Evolutionary conservation across 2,888 invertebrate genomes (phyloP).

Genomic region (Schizotus pectinicornis): DNA sequence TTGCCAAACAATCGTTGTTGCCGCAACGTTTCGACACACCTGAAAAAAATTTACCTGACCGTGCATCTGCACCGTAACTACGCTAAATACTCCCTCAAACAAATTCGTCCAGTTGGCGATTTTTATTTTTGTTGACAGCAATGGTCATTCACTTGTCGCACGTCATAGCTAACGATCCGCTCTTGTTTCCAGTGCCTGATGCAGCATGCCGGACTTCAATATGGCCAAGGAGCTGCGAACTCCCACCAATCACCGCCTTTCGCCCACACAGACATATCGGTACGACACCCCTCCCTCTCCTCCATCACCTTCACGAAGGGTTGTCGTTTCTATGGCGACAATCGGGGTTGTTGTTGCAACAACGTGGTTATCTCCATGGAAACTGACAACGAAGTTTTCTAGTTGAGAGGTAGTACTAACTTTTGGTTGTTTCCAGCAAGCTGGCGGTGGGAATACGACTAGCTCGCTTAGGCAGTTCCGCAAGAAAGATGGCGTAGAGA

Average conservation of each 20-base stretch:
- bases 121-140: slow-evolving; percentile 13
- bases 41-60: not conserved
- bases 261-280: slow-evolving; percentile 41
- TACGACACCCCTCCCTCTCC: slow-evolving; percentile 25
- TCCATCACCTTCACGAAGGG: not conserved
- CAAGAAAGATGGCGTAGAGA: slow-evolving; percentile 53
- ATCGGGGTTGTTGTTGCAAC: not conserved
- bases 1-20: too few species aligned
- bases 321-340: not conserved
- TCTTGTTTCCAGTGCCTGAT: slow-evolving; percentile 46
- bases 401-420: not conserved
- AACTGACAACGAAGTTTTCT: too few species aligned
- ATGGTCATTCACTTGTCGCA: slow-evolving; percentile 16
- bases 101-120: slow-evolving; percentile 14
- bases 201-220: slow-evolving; percentile 51
- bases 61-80: not conserved
- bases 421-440: slow-evolving; percentile 35
- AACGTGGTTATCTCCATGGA: not conserved
- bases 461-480: slow-evolving; percentile 55
- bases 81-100: slow-evolving; percentile 7
- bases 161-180: too few species aligned
- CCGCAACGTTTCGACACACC: not conserved
- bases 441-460: slow-evolving; percentile 46
- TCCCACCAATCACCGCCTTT: slow-evolving; percentile 49
- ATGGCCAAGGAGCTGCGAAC: slow-evolving; percentile 50